Conservation (phyloP, 2,113 vertebrate species). For the Progne subis region DNA sequence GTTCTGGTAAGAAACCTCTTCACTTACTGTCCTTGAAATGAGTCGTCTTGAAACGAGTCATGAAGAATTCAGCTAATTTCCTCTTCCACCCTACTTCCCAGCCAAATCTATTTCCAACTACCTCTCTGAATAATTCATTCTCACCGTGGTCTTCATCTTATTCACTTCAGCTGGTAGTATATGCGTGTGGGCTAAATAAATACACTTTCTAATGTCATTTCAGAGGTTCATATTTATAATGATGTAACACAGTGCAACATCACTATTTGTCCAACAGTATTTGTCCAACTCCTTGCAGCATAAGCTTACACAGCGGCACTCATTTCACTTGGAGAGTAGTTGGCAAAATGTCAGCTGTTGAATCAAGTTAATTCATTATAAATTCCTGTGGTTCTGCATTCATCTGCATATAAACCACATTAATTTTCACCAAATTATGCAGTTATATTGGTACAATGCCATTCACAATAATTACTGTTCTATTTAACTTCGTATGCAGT, state of each 20-base stretch:
- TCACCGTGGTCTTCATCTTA: neutral
- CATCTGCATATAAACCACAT: neutral
- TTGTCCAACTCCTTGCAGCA: neutral
- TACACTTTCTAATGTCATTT: neutral
- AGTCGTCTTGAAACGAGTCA: neutral
- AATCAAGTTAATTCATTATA: neutral
- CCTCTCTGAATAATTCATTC: neutral
- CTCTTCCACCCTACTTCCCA: neutral
- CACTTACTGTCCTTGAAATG: neutral
- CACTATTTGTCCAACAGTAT: neutral
- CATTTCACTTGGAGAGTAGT: neutral
- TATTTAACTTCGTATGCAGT: neutral
- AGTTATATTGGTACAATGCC: neutral
- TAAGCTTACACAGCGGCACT: neutral
- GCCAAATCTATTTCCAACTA: neutral
- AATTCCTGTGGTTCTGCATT: neutral
- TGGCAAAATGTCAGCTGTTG: neutral
- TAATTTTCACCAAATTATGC: neutral
- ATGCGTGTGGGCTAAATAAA: neutral
- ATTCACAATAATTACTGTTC: neutral
- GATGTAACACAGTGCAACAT: neutral
- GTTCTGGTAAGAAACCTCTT: neutral
- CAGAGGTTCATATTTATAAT: neutral
- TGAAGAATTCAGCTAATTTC: neutral
- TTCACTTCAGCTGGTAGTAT: neutral